Evolutionary conservation across 2,888 invertebrate genomes (phyloP).

Genomic region (Drosophila mimica): DNA sequence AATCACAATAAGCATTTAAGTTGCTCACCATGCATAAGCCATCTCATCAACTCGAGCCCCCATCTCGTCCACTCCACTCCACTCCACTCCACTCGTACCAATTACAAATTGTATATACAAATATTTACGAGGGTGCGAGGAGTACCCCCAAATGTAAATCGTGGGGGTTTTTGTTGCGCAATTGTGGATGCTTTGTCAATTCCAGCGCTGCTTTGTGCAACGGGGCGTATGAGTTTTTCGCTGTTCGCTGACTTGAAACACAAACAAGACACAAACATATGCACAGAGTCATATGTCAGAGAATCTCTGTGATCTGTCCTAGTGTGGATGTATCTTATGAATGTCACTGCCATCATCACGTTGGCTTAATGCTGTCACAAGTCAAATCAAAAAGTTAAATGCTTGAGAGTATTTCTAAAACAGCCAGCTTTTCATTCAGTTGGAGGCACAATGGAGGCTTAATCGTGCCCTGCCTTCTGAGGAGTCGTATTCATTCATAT

Average conservation of each 20-base stretch:
- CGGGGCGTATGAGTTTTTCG: conserved; percentile 66
- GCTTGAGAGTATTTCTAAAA: neutral
- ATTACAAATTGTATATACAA: conserved; percentile 51
- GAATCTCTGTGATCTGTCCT: conserved; percentile 28
- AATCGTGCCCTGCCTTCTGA: conserved; percentile 1
- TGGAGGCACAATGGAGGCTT: neutral
- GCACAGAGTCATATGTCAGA: conserved; percentile 38
- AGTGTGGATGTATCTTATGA: conserved; percentile 14
- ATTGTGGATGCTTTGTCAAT: conserved; percentile 38
- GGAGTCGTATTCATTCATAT: neutral
- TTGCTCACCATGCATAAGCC: conserved; percentile 29
- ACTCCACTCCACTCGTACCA: neutral
- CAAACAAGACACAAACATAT: conserved; percentile 17
- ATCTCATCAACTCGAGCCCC: conserved; percentile 15
- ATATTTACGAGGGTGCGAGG: conserved; percentile 32
- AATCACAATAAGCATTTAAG: conserved; percentile 67
- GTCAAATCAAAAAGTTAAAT: conserved; percentile 4
- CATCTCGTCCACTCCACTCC: no score
- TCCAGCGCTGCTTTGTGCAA: conserved; percentile 56
- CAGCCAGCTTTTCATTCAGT: neutral
- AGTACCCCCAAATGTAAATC: conserved; percentile 35
- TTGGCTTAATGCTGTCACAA: conserved; percentile 2
- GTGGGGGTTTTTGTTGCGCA: conserved; percentile 31
- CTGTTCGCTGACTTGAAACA: conserved; percentile 40
- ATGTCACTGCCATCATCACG: conserved; percentile 15